phyloP scores from a whole-genome alignment of 2,113 vertebrate species.

The Myanophis thanlyinensis region DNA sequence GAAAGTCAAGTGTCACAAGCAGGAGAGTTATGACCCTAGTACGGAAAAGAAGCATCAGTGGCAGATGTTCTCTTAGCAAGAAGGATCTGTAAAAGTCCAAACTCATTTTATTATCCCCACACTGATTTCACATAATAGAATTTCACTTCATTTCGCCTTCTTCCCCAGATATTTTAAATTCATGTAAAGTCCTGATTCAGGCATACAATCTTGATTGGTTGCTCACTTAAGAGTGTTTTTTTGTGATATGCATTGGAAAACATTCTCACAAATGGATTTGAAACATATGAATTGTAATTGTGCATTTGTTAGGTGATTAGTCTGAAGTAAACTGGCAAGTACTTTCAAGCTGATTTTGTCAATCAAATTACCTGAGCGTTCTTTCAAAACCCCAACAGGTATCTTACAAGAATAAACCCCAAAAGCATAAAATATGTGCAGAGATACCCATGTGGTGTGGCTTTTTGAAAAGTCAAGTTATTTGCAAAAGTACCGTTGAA shows the following conservation, averaged over 20 bases:
- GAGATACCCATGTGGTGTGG: not conserved
- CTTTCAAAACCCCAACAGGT: not conserved
- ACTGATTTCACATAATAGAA: fast-evolving
- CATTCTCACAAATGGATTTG: not conserved
- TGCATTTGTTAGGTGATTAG: not conserved
- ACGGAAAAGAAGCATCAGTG: conserved; percentile 14
- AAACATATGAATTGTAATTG: not conserved
- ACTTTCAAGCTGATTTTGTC: not conserved
- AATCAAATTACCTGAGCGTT: not conserved
- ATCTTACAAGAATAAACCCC: not conserved
- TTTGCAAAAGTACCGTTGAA: not conserved
- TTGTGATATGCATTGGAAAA: not conserved
- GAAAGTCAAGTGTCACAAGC: conserved; percentile 41
- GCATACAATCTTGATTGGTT: not conserved
- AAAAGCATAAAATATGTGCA: not conserved
- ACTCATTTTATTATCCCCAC: conserved; percentile 18
- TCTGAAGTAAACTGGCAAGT: not conserved
- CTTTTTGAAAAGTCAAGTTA: not conserved
- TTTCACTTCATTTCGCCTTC: not conserved
- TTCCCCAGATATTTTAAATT: not conserved
- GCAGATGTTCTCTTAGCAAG: conserved; percentile 34
- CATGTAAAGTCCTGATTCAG: not conserved
- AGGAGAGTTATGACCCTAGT: conserved; percentile 44
- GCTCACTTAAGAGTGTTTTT: not conserved
- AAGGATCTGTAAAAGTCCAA: conserved; percentile 31